phyloP scores from a whole-genome alignment of 2,113 vertebrate species.

The Menidia beryllina region DNA sequence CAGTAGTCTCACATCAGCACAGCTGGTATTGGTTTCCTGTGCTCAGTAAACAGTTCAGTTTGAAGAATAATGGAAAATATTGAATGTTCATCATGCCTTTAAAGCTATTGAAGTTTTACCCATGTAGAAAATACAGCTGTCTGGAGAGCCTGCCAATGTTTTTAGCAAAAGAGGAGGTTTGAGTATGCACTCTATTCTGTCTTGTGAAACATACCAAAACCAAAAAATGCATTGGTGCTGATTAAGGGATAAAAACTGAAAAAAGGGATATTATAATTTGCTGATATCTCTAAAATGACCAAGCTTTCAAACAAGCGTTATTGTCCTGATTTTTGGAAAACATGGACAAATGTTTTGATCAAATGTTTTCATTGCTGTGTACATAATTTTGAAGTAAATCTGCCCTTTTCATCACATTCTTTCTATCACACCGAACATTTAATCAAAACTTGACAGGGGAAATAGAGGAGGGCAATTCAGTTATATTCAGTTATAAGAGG shows the following conservation, averaged over 20 bases:
- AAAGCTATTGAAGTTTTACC: too few species aligned
- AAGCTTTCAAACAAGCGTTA: not conserved
- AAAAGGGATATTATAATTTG: too few species aligned
- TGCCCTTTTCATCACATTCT: not conserved
- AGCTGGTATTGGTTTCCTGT: conserved; percentile 36
- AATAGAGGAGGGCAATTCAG: not conserved
- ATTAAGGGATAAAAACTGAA: too few species aligned
- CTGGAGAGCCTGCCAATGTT: too few species aligned
- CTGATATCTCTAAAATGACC: too few species aligned
- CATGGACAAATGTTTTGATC: too few species aligned
- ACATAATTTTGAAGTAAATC: not conserved
- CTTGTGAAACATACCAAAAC: too few species aligned
- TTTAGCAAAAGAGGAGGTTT: too few species aligned
- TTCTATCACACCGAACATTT: not conserved
- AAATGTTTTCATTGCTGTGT: too few species aligned
- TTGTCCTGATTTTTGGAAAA: not conserved
- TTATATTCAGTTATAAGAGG: not conserved
- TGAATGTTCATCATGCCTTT: not conserved
- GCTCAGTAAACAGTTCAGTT: conserved; percentile 23
- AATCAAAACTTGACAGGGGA: not conserved
- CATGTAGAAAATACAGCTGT: too few species aligned
- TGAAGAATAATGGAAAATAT: conserved; percentile 11
- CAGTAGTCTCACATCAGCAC: conserved; percentile 21
- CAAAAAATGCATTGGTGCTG: too few species aligned
- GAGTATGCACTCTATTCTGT: too few species aligned